Conservation (phyloP, 2,888 invertebrate species). For the Galeruca laticollis region DNA sequence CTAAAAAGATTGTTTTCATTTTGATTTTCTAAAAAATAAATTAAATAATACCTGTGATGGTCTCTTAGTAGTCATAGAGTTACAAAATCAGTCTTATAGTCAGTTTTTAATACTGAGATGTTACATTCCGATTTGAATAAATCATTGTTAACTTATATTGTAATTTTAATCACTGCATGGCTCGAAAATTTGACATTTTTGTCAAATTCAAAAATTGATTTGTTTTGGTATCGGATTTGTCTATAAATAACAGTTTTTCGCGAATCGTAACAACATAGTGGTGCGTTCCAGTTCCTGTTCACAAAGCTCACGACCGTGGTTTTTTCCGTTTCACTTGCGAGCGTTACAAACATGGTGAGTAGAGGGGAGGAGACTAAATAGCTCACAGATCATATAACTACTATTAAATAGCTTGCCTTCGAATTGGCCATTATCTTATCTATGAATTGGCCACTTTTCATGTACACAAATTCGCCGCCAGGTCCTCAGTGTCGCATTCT, state of each 20-base stretch:
- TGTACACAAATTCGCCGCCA: too few species aligned
- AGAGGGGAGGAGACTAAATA: too few species aligned
- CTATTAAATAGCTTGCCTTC: too few species aligned
- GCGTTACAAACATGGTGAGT: too few species aligned
- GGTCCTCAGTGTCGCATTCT: too few species aligned
- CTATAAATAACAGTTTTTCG: constrained; percentile 12
- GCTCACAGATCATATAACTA: too few species aligned
- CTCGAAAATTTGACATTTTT: constrained; percentile 25
- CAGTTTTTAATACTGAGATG: constrained; percentile 41
- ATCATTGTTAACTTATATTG: constrained; percentile 7
- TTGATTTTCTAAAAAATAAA: background rate
- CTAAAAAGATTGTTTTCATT: constrained; percentile 16
- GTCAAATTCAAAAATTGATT: constrained; percentile 36
- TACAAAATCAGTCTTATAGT: constrained; percentile 44
- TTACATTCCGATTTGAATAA: constrained; percentile 13
- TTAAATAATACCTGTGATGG: constrained; percentile 3
- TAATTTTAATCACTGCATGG: constrained; percentile 38
- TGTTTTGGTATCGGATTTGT: constrained; percentile 4
- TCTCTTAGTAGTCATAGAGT: constrained; percentile 23
- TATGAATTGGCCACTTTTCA: too few species aligned
- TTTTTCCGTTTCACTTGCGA: too few species aligned
- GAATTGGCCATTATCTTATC: too few species aligned
- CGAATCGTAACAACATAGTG: background rate
- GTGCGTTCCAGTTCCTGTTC: too few species aligned
- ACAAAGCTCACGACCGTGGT: too few species aligned